phyloP scores from a whole-genome alignment of 2,888 invertebrate genomes.

The Diaperis boleti region DNA sequence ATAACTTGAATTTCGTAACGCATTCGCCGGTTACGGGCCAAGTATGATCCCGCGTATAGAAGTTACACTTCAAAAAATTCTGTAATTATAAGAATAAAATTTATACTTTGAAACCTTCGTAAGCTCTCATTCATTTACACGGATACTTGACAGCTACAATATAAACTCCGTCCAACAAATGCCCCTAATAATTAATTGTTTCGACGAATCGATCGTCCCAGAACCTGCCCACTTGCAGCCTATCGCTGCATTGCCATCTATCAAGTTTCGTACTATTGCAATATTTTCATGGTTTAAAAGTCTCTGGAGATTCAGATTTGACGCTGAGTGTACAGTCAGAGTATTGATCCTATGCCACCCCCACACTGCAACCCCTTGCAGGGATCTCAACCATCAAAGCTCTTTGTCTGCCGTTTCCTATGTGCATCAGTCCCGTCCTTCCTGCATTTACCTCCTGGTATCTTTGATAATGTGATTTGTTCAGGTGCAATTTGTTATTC shows the following conservation, averaged over 20 bases:
- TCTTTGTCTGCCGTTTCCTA: conserved; percentile 54
- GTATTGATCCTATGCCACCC: conserved; percentile 59
- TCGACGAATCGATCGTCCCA: conserved; percentile 15
- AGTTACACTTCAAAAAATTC: not conserved
- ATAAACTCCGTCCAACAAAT: conserved; percentile 14
- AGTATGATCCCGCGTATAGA: too few species aligned
- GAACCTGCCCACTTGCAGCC: not conserved
- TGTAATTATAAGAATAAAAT: not conserved
- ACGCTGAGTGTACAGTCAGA: conserved; percentile 55
- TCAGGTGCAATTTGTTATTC: conserved; percentile 42
- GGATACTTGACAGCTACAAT: conserved; percentile 11
- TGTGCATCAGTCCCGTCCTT: conserved; percentile 45
- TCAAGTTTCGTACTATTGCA: conserved; percentile 30
- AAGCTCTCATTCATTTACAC: conserved; percentile 20
- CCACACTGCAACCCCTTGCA: conserved; percentile 54
- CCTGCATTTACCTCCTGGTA: conserved; percentile 40
- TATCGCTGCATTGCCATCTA: conserved; percentile 18
- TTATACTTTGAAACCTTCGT: not conserved
- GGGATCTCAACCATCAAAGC: conserved; percentile 54
- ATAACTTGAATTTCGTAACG: too few species aligned
- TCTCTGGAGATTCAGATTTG: conserved; percentile 53
- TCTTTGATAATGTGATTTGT: conserved; percentile 40
- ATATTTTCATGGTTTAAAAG: conserved; percentile 47
- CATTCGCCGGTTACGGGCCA: too few species aligned
- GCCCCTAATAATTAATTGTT: conserved; percentile 24